Base-by-base conservation (phyloP, 2,797 vertebrate genomes). In the Lerista edwardsae region DNA sequence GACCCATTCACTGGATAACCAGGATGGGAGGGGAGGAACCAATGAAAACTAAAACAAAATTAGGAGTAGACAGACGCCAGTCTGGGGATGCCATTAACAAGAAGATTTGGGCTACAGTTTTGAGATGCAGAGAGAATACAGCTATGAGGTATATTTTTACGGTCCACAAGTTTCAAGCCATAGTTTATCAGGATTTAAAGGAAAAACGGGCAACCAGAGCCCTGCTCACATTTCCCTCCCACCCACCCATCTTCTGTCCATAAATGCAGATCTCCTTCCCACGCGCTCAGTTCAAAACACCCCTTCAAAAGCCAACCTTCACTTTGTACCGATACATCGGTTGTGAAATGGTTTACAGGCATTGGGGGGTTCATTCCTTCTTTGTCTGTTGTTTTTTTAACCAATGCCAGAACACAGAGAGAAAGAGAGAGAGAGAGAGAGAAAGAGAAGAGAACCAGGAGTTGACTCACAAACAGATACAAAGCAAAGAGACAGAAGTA, bases 401-500 rank as follows among this genome's bases (percentile, higher is more conserved):
- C 94, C 95, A 94, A 94, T 88, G 94, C 94, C 93, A 94, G 93
- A 93, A 95, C 93, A 95, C 87, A 90, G 87, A 93, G 93, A 97
- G 92, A 95, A 34, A 59, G 29, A 57, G 41, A 90, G 85, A 91
- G 92, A 96, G 94, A 95, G 36, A 4, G 29, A 19, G n/a, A 73
- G 41, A 12, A 36, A 47, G 10, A 90, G 91, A 90, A 91, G 90
- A 88, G 91, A 95, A 95, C 96, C 93, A 93, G 95, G 34, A 34
- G 95, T 94, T 91, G 94, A 95, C 95, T 97, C 95, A 96, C 96
- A 96, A 93, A 96, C 94, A 95, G 95, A 96, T 92, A 96, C 44
- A 97, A 97, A 85, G 96, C 96, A 96, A 96, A 96, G 95, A 96
- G 95, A 96, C 96, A 93, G 94, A 91, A 80, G 93, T 96, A 96